Evolutionary conservation across 2,113 vertebrate genomes (phyloP).

Genomic region (Podarcis cretensis): DNA sequence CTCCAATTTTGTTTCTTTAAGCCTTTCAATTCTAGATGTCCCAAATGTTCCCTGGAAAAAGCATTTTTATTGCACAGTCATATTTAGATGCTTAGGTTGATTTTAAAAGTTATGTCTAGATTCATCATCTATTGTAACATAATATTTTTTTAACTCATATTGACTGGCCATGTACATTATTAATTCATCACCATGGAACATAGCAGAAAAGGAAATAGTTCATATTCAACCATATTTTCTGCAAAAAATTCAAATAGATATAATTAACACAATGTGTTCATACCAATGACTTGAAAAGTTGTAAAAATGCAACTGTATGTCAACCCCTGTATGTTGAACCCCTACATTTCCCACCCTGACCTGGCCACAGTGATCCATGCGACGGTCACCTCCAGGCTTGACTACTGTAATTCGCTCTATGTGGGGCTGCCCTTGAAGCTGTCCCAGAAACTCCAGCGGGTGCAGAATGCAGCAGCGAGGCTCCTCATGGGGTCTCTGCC

Average conservation of each 20-base stretch:
- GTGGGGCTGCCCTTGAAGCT: too few relatives aligned
- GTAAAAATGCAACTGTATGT: slow-evolving; percentile 34
- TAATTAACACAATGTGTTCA: slow-evolving; percentile 19
- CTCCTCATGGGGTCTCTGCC: too few relatives aligned
- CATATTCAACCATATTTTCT: slow-evolving; percentile 27
- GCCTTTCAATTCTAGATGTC: too few relatives aligned
- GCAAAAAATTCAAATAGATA: background rate
- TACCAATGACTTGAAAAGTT: slow-evolving; percentile 27
- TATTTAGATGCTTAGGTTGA: background rate
- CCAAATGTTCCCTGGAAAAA: too few relatives aligned
- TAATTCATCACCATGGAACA: slow-evolving; percentile 53
- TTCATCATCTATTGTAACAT: slow-evolving; percentile 68
- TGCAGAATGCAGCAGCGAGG: too few relatives aligned
- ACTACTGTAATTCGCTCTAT: too few relatives aligned
- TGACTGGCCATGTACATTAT: slow-evolving; percentile 62
- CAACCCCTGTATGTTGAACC: slow-evolving; percentile 37
- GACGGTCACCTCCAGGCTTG: too few relatives aligned
- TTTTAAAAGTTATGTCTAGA: slow-evolving; percentile 44
- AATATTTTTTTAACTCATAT: slow-evolving; percentile 75
- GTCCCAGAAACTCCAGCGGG: too few relatives aligned
- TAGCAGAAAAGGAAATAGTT: slow-evolving; percentile 29
- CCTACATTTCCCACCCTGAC: background rate
- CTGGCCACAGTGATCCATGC: too few relatives aligned
- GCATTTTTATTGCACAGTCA: too few relatives aligned
- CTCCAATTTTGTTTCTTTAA: too few relatives aligned